Evolutionary conservation across 2,113 vertebrate genomes (phyloP).

Genomic region (Trichomycterus rosablanca): DNA sequence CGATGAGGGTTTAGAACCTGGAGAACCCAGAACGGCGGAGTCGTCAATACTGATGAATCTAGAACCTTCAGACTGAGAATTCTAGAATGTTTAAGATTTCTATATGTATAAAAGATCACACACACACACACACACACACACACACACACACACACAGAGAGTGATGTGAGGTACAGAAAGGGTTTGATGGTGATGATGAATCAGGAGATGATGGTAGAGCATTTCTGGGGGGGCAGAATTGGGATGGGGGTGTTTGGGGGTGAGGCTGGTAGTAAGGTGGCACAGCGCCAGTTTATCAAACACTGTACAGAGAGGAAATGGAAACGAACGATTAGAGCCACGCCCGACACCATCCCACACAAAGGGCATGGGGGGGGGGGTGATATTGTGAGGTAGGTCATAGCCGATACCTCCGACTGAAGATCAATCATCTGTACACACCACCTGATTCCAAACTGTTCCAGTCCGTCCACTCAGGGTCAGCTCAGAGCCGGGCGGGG

Average conservation of each 20-base stretch:
- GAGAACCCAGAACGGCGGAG: too few species aligned
- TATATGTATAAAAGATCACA: too few species aligned
- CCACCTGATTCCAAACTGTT: too few species aligned
- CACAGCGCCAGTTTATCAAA: background rate
- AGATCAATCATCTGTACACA: background rate
- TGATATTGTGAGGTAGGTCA: conserved; percentile 17
- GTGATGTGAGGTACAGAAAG: too few species aligned
- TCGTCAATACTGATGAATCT: background rate
- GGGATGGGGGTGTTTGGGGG: too few species aligned
- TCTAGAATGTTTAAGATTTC: background rate
- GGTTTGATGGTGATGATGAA: too few species aligned
- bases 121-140: too few species aligned
- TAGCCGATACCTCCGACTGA: conserved; percentile 11
- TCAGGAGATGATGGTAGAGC: conserved; percentile 42
- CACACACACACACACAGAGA: too few species aligned
- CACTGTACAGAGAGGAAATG: conserved; percentile 9
- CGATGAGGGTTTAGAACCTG: too few species aligned
- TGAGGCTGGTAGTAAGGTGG: too few species aligned
- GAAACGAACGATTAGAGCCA: background rate
- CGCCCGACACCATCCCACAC: background rate
- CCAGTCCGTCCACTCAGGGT: background rate
- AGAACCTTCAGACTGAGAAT: conserved; percentile 1
- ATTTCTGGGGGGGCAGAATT: background rate
- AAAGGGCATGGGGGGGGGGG: background rate
- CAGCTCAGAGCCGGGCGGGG: too few species aligned